These are phyloP conservation scores for Daphoenositta chrysoptera DNA, from an alignment of 2,113 vertebrate genomes.

Conservation along the genomic window DNA sequence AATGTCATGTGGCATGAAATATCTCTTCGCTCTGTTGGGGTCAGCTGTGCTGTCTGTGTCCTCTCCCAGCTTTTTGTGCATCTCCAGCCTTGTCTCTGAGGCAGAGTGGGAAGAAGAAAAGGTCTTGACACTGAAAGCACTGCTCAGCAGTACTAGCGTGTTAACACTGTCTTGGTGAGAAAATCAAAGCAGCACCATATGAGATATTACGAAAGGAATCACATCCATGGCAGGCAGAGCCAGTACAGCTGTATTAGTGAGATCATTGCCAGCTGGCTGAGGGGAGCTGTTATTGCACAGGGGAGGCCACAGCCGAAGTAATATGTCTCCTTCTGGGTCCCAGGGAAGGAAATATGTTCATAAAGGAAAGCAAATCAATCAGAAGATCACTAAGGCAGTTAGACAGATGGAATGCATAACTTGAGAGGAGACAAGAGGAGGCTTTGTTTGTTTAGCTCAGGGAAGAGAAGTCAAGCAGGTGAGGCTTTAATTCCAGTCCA, in stretches of 20 bases:
- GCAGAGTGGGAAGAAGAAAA: not conserved
- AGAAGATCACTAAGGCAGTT: not conserved
- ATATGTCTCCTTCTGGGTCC: not conserved
- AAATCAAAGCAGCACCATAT: not conserved
- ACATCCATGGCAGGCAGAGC: not conserved
- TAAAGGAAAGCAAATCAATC: not conserved
- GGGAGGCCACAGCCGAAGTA: not conserved
- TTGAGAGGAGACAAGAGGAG: too few relatives aligned
- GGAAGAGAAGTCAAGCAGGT: not conserved
- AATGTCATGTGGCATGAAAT: not conserved
- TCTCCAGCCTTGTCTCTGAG: not conserved
- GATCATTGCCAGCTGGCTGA: not conserved
- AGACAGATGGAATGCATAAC: not conserved
- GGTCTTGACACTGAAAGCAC: not conserved
- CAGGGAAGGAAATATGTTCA: not conserved
- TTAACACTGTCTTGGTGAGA: not conserved
- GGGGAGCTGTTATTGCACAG: not conserved
- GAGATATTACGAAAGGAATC: not conserved
- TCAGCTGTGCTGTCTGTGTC: not conserved
- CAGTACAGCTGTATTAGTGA: not conserved
- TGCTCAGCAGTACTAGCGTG: not conserved
- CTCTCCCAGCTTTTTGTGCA: not conserved
- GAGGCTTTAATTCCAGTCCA: not conserved
- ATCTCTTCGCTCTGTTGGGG: fast-evolving
- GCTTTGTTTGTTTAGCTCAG: not conserved